Evolutionary conservation across 2,797 vertebrate species (phyloP).

Genomic region (Thamnophis elegans): DNA sequence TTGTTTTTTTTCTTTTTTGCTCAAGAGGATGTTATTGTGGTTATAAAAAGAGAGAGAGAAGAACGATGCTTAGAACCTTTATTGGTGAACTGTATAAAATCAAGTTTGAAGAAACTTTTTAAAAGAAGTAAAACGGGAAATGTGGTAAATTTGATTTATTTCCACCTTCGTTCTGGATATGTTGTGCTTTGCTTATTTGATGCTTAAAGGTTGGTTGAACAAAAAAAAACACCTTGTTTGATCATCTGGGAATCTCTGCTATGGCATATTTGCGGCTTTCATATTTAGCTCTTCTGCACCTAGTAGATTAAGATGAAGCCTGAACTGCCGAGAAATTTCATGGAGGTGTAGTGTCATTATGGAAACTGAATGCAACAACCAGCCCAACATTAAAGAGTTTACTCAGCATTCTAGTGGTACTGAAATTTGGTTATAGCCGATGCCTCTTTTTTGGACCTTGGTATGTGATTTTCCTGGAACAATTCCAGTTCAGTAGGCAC

Average conservation of each 20-base stretch:
- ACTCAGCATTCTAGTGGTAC: not conserved
- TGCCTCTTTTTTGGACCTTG: not conserved
- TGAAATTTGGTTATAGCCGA: not conserved
- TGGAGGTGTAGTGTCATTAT: not conserved
- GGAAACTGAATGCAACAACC: not conserved
- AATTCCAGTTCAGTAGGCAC: not conserved
- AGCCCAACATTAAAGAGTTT: not conserved
- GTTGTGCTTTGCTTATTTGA: not conserved
- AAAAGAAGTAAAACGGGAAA: conserved; percentile 38
- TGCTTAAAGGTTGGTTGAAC: not conserved
- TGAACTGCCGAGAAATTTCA: not conserved
- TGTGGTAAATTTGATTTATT: conserved; percentile 36
- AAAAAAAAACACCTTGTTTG: not conserved
- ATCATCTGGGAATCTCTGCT: not conserved
- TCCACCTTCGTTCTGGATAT: not conserved
- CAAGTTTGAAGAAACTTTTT: conserved; percentile 58
- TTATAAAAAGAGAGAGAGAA: conserved; percentile 42
- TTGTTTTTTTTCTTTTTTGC: not conserved
- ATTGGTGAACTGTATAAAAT: conserved; percentile 52
- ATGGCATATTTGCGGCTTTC: not conserved
- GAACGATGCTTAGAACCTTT: conserved; percentile 53
- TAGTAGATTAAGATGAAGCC: not conserved
- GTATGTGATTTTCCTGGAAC: not conserved
- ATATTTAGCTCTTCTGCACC: not conserved
- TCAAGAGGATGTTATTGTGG: conserved; percentile 67